Conservation (phyloP, 1,140 invertebrate genomes). For the Stegodyphus dumicola region DNA sequence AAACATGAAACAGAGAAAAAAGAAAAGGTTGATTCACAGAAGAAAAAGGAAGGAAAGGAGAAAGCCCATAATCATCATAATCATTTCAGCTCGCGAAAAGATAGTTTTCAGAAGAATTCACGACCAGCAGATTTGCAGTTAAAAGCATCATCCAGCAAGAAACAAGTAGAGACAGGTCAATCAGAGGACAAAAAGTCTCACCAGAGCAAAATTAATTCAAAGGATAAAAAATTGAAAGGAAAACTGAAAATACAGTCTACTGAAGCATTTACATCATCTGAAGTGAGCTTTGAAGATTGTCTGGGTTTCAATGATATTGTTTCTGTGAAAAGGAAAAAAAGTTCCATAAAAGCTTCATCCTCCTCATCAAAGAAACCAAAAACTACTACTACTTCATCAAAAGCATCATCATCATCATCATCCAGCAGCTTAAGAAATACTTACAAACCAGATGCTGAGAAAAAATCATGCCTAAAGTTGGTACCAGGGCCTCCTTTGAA, state of each 20-base stretch:
- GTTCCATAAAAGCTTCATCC: too few species aligned
- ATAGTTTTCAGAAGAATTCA: not conserved
- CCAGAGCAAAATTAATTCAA: not conserved
- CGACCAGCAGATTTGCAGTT: not conserved
- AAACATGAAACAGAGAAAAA: not conserved
- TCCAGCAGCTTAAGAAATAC: too few species aligned
- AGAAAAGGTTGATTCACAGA: not conserved
- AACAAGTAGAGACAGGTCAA: not conserved
- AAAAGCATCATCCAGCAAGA: not conserved
- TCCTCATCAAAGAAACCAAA: too few species aligned
- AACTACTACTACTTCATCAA: too few species aligned
- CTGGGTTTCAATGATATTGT: slow-evolving; percentile 49
- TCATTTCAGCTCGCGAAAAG: not conserved
- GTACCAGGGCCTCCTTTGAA: too few species aligned
- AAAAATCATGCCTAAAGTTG: too few species aligned
- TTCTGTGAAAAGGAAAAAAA: slow-evolving; percentile 24
- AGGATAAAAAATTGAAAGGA: not conserved
- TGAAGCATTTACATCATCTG: slow-evolving; percentile 50
- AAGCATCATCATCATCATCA: too few species aligned
- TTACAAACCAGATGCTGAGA: too few species aligned
- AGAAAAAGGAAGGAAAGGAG: slow-evolving; percentile 8
- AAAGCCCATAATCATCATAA: not conserved
- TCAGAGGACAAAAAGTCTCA: not conserved
- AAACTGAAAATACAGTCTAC: slow-evolving; percentile 10
- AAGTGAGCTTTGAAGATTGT: slow-evolving; percentile 52